Evolutionary conservation across 2,113 vertebrate species (phyloP).

Genomic region (human (Homo sapiens)): GRCh38 chr7:41713001-41713500

Average conservation of each 20-base stretch:
- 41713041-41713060: background rate
- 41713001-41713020: background rate
- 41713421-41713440: background rate
- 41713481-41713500: background rate
- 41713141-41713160: background rate
- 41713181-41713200: background rate
- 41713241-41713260: background rate
- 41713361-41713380: background rate
- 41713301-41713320: background rate
- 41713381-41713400: background rate
- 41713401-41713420: background rate
- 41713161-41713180: background rate
- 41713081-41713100: background rate
- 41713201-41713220: background rate
- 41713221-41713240: background rate
- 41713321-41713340: background rate
- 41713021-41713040: background rate
- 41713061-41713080: background rate
- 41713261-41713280: slow-evolving; percentile 4
- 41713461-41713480: background rate
- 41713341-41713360: background rate
- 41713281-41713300: background rate
- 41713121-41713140: background rate
- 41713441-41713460: background rate
- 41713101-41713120: background rate